phyloP scores from a whole-genome alignment of 1,140 invertebrate genomes.

The Nasonia vitripennis region DNA sequence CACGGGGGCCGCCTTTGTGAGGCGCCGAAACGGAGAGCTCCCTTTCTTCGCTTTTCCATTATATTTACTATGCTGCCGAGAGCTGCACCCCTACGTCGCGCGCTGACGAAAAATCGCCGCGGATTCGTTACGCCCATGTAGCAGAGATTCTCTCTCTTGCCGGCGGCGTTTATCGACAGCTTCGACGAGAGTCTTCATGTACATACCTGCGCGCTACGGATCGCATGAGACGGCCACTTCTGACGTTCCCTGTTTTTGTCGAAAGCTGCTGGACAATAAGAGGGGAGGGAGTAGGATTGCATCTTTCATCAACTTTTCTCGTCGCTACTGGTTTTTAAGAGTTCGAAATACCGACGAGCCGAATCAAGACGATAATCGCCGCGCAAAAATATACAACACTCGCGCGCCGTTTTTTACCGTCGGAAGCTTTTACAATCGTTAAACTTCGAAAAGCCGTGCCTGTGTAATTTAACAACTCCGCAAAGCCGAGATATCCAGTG shows the following conservation, averaged over 20 bases:
- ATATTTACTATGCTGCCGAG: neutral
- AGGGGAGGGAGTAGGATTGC: neutral
- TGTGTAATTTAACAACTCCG: neutral
- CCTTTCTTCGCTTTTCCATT: slow-evolving; percentile 10
- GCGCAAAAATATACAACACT: too few species aligned
- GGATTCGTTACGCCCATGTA: slow-evolving; percentile 29
- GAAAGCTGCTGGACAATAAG: slow-evolving; percentile 7
- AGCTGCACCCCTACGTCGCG: neutral
- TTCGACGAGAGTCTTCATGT: neutral
- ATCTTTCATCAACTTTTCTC: too few species aligned
- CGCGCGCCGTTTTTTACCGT: too few species aligned
- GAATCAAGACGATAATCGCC: too few species aligned
- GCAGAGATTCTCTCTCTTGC: neutral
- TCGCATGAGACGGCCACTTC: neutral
- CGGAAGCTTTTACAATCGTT: neutral
- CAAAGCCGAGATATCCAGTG: neutral
- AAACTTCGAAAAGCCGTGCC: neutral
- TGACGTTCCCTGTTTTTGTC: neutral
- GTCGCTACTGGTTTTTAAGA: too few species aligned
- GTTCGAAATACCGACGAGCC: too few species aligned
- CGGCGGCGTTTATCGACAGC: neutral
- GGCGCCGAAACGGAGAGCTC: neutral
- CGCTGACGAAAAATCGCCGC: slow-evolving; percentile 19
- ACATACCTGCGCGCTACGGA: neutral
- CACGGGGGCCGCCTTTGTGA: neutral